Conservation (phyloP, 2,113 vertebrate species). For the Ammodytes marinus region DNA sequence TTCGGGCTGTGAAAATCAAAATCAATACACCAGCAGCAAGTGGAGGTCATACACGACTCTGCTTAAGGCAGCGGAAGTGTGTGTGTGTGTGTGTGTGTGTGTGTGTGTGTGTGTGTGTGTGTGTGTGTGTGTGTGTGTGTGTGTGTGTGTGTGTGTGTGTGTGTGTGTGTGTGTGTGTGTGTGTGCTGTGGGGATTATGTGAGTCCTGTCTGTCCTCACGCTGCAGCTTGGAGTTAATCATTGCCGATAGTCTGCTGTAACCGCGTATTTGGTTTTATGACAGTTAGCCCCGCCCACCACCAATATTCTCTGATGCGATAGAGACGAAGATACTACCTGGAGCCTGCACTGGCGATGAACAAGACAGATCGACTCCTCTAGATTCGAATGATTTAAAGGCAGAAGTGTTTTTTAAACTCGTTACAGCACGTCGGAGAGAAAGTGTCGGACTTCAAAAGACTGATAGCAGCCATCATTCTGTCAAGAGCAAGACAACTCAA, state of each 20-base stretch:
- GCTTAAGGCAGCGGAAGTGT: slow-evolving; percentile 58
- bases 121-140: no score
- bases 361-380: slow-evolving; percentile 10
- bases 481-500: slow-evolving; percentile 12
- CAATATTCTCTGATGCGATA: not conserved
- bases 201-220: slow-evolving; percentile 46
- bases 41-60: slow-evolving; percentile 55
- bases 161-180: no score
- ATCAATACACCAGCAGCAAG: slow-evolving; percentile 66
- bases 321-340: slow-evolving; percentile 20
- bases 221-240: slow-evolving; percentile 53
- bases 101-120: no score
- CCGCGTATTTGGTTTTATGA: slow-evolving; percentile 33
- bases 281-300: slow-evolving; percentile 42
- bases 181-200: slow-evolving; percentile 68
- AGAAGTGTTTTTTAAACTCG: not conserved
- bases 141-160: no score
- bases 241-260: slow-evolving; percentile 40
- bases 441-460: slow-evolving; percentile 13
- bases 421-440: not conserved
- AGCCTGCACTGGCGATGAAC: not conserved
- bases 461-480: slow-evolving; percentile 5
- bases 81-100: slow-evolving; percentile 32
- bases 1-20: slow-evolving; percentile 26
- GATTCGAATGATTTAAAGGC: not conserved